Evolutionary conservation across 1,140 invertebrate species (phyloP), one percentile per base, ranked within the genome.

Genomic region (Phocides pigmalion): DNA sequence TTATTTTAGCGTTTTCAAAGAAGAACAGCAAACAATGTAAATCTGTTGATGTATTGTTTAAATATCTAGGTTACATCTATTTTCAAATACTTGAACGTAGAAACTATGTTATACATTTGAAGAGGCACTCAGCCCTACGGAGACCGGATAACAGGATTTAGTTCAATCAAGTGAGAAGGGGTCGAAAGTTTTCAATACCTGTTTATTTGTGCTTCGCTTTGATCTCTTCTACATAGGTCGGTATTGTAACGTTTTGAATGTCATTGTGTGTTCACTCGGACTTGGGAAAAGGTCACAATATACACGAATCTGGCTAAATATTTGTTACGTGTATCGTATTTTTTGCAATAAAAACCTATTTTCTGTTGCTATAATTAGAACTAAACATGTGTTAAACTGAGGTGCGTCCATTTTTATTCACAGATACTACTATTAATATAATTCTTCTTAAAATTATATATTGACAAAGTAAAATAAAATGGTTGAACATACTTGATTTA

Each of bases 121-220:
- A 74, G 68, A 54, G 67, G 68, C 68, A 62, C 64, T 66, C 61
- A 62, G 69, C 69, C 72, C 75, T 74, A 49, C 56, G 68, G 70
- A 66, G 66, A 61, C 68, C 67, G 75, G 72, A 78, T 78, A 75
- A 75, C 68, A 62, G 70, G 75, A 78, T 78, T 78, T 78, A 72
- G 75, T 75, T 78, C 75, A 75, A 78, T 78, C 75, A 78, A 72
- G 72, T 75, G 68, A 70, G 75, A 68, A 70, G 72, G 68, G 72
- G 70, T 66, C 54, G 58, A 67, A 74, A 77, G 69, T 74, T 77
- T 71, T 58, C 69, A 68, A 69, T 78, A 63, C 66, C 63, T 78
- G 68, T 77, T 74, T 78, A 73, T 78, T 78, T 78, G 74, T 54
- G 44, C 44, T 19, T 12, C 20, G 32, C 44, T 62, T 62, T 62